Evolutionary conservation across 2,797 vertebrate species (phyloP), one percentile per base, ranked within the genome.

Genomic region (Leptatherina wallacei): DNA sequence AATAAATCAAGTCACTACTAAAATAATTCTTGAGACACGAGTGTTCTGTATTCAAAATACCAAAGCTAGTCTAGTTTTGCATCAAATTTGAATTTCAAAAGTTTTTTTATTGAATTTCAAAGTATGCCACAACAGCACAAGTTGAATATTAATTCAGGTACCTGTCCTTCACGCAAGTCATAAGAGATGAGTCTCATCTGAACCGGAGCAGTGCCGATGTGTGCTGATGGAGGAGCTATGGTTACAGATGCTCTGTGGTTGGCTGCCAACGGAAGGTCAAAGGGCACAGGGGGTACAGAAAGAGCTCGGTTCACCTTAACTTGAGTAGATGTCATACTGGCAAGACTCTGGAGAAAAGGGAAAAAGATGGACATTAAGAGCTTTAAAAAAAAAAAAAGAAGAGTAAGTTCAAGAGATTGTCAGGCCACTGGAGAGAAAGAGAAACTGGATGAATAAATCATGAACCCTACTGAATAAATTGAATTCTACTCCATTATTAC

Each of bases 161-260:
- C 97, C 96, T 98, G 96, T 87, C 97, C 97, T 86, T 98, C 96
- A 11, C 95, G 95, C 4, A 98, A 90, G 77, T 97, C 96, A 32
- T 95, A 93, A 13, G 96, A 97, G 87, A 98, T 96, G 69, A 98
- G 95, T 69, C 97, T 95, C 94, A 97, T 94, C 71, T 95, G 94
- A 63, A 98, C 88, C 0, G 95, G 95, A 29, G 93, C 95, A 0
- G 90, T 91, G 30, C 97, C 97, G 0, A 90, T 93, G 91, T 98
- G 97, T 0, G 96, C 95, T 24, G 95, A 91, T 0, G 96, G 96
- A 2, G 96, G 95, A 1, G 94, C 89, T 78, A 98, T 95, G 36
- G 93, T 96, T 49, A 97, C 94, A 0, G 74, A 94, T 38, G 83
- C 85, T 32, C 70, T 85, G 68, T 95, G 95, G 87, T 97, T 94